Conservation (phyloP, 2,888 invertebrate genomes). For the Ochropleura plecta region DNA sequence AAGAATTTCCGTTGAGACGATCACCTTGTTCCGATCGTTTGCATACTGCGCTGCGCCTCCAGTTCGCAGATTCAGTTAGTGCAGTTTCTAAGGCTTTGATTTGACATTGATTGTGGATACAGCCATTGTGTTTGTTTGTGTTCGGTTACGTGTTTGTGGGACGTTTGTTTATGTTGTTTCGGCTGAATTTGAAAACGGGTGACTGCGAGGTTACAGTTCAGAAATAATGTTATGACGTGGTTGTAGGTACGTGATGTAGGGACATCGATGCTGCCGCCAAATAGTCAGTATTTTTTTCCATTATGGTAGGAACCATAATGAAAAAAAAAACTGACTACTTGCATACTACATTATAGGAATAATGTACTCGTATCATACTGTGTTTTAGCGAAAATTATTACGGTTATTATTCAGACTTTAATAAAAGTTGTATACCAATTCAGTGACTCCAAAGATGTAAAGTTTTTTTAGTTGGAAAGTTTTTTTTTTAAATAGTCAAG, state of each 20-base stretch:
- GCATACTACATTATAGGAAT: too few species aligned
- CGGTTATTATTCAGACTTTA: too few species aligned
- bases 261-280: background rate
- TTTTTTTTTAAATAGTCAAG: too few species aligned
- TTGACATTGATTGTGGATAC: slow-evolving; percentile 52
- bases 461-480: too few species aligned
- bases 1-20: slow-evolving; percentile 40
- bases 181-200: slow-evolving; percentile 1
- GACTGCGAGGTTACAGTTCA: background rate
- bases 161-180: slow-evolving; percentile 11
- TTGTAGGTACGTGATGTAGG: background rate
- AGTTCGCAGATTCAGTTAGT: slow-evolving; percentile 36
- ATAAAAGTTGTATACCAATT: too few species aligned
- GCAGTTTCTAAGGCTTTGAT: slow-evolving; percentile 54
- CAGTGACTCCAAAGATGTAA: too few species aligned
- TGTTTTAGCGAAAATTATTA: too few species aligned
- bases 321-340: too few species aligned
- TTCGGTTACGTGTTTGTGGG: slow-evolving; percentile 22
- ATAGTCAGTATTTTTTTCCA: too few species aligned
- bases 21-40: slow-evolving; percentile 56
- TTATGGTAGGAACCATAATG: too few species aligned
- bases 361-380: too few species aligned
- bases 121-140: slow-evolving; percentile 46
- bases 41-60: slow-evolving; percentile 46
- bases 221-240: background rate